These are phyloP conservation scores for Theropithecus gelada DNA, from an alignment of 2,113 vertebrate genomes.

Conservation along the genomic window DNA sequence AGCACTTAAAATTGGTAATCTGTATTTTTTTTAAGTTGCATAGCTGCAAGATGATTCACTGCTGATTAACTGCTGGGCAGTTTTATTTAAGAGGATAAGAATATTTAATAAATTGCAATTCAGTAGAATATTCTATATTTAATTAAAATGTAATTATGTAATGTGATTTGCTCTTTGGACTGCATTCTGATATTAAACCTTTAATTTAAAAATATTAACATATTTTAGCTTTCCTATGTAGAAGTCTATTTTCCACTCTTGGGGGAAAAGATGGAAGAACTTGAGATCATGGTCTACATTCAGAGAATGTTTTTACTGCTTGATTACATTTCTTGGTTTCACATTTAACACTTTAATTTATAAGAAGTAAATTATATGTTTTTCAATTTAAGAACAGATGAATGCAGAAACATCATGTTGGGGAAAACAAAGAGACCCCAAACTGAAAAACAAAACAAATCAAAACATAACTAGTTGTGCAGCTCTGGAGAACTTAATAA, in stretches of 20 bases:
- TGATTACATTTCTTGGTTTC: constrained; percentile 81
- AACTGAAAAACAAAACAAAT: constrained; percentile 57
- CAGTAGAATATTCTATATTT: constrained; percentile 35
- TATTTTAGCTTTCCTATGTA: constrained; percentile 73
- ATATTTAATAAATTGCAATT: constrained; percentile 57
- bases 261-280: constrained; percentile 73
- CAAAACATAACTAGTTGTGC: constrained; percentile 63
- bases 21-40: constrained; percentile 83
- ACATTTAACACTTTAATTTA: constrained; percentile 79
- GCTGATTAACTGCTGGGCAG: constrained; percentile 69
- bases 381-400: constrained; percentile 70
- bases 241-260: constrained; percentile 75
- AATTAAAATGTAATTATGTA: constrained; percentile 77
- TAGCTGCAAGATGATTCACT: constrained; percentile 86
- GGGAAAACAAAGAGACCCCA: constrained; percentile 59
- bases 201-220: constrained; percentile 79
- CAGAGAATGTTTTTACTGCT: constrained; percentile 81
- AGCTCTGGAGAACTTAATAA: constrained; percentile 81
- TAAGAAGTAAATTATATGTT: constrained; percentile 63
- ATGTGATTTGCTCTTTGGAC: constrained; percentile 84
- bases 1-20: constrained; percentile 82
- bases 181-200: constrained; percentile 81
- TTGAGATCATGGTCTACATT: constrained; percentile 77
- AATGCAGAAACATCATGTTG: constrained; percentile 58
- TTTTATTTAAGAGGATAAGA: constrained; percentile 60